Percentiles rank a stretch among this genome's conserved stretches.
phyloP scores from a whole-genome alignment of 2,113 vertebrate species.

The Syngnathoides biaculeatus region DNA sequence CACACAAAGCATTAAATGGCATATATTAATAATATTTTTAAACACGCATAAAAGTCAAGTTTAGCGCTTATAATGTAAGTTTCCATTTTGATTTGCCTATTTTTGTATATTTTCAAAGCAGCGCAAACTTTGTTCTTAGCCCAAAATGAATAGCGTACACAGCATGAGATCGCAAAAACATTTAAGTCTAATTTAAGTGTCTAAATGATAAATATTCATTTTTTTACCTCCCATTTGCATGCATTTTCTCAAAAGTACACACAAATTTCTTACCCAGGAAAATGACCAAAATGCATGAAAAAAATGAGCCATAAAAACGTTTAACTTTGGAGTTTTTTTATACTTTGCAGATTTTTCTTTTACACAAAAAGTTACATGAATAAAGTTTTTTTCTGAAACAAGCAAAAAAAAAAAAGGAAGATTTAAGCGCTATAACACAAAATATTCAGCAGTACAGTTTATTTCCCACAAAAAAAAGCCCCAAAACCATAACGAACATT shows the following conservation, averaged over 20 bases:
- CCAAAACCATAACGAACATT: neutral
- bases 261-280: neutral
- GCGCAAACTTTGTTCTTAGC: too few relatives aligned
- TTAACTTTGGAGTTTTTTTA: neutral
- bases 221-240: neutral
- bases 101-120: too few relatives aligned
- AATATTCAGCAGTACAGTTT: too few relatives aligned
- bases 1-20: too few relatives aligned
- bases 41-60: neutral
- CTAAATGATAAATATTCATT: neutral
- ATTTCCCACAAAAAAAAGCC: neutral
- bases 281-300: too few relatives aligned
- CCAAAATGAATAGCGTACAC: neutral
- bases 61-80: neutral
- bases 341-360: too few relatives aligned
- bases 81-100: neutral
- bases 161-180: too few relatives aligned
- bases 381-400: too few relatives aligned
- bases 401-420: too few relatives aligned
- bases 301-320: neutral
- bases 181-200: neutral
- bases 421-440: too few relatives aligned
- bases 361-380: too few relatives aligned
- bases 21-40: too few relatives aligned
- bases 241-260: neutral